A percentile compares a stretch with the other conserved stretches of the same genome.
Conservation (phyloP, 37 sponge, comb jelly and placozoan genomes). For the Spongia lamella region DNA sequence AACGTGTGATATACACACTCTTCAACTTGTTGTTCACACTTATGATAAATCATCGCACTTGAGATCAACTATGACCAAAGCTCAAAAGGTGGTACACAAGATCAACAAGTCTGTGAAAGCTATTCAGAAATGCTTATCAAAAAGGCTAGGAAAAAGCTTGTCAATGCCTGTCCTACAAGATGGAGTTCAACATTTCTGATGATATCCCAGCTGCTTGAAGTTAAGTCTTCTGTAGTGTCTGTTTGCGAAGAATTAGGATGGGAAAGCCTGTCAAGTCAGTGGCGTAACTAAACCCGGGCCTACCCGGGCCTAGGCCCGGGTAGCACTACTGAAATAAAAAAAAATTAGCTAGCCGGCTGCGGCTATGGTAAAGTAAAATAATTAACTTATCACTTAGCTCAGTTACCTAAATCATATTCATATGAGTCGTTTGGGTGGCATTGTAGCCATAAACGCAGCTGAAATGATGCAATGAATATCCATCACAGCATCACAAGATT, state of each 20-base stretch:
- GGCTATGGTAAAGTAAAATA: too few relatives aligned
- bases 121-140: conserved; percentile 12
- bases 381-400: too few relatives aligned
- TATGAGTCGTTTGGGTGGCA: too few relatives aligned
- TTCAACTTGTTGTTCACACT: conserved; percentile 5
- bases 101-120: conserved; percentile 26
- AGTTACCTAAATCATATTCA: too few relatives aligned
- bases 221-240: background rate
- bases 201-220: background rate
- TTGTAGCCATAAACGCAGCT: too few relatives aligned
- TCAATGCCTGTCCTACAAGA: conserved; percentile 15
- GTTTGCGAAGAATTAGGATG: conserved; percentile 28
- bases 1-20: conserved; percentile 4
- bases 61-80: background rate
- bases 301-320: too few relatives aligned
- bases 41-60: background rate
- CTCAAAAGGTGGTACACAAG: conserved; percentile 3
- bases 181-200: conserved; percentile 36
- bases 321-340: too few relatives aligned
- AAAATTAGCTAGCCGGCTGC: too few relatives aligned
- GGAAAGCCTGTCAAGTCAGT: conserved; percentile 17
- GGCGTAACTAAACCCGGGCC: too few relatives aligned
- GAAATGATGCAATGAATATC: too few relatives aligned
- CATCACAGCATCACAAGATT: too few relatives aligned
- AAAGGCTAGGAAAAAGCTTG: conserved; percentile 11